Evolutionary conservation across 2,113 vertebrate genomes (phyloP).

Genomic region (Pterophyllum scalare): DNA sequence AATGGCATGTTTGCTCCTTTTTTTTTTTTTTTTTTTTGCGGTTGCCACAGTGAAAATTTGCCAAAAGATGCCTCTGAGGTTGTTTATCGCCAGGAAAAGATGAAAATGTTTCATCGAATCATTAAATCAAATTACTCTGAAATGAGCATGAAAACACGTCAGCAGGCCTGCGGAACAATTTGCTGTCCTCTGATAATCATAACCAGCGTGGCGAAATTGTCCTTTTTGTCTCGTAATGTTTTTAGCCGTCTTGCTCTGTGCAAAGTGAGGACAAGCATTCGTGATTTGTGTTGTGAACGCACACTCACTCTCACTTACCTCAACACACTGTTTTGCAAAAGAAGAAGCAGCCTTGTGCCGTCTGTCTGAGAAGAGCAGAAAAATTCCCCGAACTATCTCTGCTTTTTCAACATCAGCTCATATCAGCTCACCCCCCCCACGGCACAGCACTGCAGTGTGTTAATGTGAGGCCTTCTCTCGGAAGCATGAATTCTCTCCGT

Average conservation of each 20-base stretch:
- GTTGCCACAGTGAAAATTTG: slow-evolving; percentile 8
- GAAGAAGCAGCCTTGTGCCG: background rate
- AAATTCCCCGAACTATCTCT: slow-evolving; percentile 16
- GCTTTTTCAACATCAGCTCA: slow-evolving; percentile 1
- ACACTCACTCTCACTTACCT: background rate
- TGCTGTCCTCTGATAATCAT: background rate
- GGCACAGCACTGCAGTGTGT: background rate
- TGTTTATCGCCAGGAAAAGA: background rate
- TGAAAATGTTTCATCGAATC: slow-evolving; percentile 26
- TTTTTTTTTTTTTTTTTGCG: background rate
- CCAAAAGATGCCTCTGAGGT: background rate
- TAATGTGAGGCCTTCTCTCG: slow-evolving; percentile 5
- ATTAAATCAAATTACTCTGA: slow-evolving; percentile 3
- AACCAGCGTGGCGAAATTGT: background rate
- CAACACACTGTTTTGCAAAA: slow-evolving; percentile 9
- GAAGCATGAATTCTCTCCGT: background rate
- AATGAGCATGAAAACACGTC: slow-evolving; percentile 9
- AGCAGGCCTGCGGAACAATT: background rate
- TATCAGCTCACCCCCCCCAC: background rate
- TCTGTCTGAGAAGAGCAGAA: background rate
- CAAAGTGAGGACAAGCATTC: background rate
- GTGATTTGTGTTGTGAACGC: background rate
- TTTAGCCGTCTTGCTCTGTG: background rate
- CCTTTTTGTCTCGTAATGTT: background rate
- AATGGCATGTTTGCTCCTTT: slow-evolving; percentile 10